Percentiles rank a stretch among this genome's conserved stretches.
These are phyloP conservation scores for Pemphredon lugubris DNA, from an alignment of 2,888 invertebrate species.

Conservation along the genomic window DNA sequence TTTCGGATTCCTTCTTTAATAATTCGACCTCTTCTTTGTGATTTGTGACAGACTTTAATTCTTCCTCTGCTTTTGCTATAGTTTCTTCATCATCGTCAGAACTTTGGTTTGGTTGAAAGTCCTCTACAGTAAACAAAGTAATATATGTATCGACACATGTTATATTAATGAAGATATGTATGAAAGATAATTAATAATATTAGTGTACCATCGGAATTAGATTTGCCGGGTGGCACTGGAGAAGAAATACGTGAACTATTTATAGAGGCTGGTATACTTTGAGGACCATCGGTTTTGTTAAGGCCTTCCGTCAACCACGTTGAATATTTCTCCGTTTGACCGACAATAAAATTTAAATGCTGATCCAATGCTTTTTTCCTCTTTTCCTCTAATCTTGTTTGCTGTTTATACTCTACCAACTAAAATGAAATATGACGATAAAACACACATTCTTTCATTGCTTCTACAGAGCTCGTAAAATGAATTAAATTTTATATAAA, in stretches of 20 bases:
- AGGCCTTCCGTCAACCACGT: slow-evolving; percentile 93
- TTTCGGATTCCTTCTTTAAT: slow-evolving; percentile 93
- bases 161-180: no score
- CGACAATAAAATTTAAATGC: slow-evolving; percentile 98
- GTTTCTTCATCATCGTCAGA: slow-evolving; percentile 96
- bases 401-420: slow-evolving; percentile 96
- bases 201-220: slow-evolving; percentile 78
- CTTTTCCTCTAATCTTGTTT: slow-evolving; percentile 95
- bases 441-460: not conserved
- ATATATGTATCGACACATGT: not conserved
- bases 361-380: slow-evolving; percentile 97
- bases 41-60: slow-evolving; percentile 83
- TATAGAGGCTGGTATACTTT: slow-evolving; percentile 79
- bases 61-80: slow-evolving; percentile 92
- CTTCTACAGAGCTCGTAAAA: no score
- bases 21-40: slow-evolving; percentile 90
- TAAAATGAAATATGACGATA: slow-evolving; percentile 72
- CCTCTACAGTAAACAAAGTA: slow-evolving; percentile 82
- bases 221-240: slow-evolving; percentile 74
- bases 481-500: no score
- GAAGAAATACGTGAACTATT: slow-evolving; percentile 80
- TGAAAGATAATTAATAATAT: no score
- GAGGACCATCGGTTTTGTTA: slow-evolving; percentile 83
- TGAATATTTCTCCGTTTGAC: slow-evolving; percentile 98
- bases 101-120: slow-evolving; percentile 91